A percentile compares a stretch with the other conserved stretches of the same genome.
Evolutionary conservation across 1,140 invertebrate species (phyloP).

Genomic region (Drosophila busckii): DNA sequence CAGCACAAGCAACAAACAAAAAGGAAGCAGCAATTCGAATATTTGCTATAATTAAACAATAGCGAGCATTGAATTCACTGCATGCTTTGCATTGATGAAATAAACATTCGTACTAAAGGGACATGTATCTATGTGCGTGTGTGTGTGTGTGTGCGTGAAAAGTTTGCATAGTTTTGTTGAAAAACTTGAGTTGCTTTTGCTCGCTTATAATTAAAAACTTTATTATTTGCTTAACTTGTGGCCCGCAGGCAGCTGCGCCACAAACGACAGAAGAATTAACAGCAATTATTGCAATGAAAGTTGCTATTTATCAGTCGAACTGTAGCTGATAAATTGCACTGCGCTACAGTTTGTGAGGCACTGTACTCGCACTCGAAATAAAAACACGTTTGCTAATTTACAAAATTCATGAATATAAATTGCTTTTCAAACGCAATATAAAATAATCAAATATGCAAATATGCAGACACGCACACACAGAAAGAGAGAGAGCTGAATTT

Average conservation of each 20-base stretch:
- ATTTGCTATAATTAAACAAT: too few relatives aligned
- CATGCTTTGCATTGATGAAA: too few relatives aligned
- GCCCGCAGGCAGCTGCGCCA: conserved; percentile 72
- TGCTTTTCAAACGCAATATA: conserved; percentile 54
- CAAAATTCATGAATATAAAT: conserved; percentile 68
- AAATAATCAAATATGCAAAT: conserved; percentile 69
- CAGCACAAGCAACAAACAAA: too few relatives aligned
- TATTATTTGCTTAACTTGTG: conserved; percentile 72
- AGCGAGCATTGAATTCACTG: too few relatives aligned
- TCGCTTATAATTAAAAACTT: conserved; percentile 74
- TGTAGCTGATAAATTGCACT: conserved; percentile 10
- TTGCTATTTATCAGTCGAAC: conserved; percentile 45
- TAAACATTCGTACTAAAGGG: too few relatives aligned
- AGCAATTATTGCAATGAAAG: conserved; percentile 69
- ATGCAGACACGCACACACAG: conserved; percentile 1
- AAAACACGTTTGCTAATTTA: conserved; percentile 46
- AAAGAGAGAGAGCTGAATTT: background rate
- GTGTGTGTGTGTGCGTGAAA: too few relatives aligned
- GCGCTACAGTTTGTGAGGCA: conserved; percentile 25
- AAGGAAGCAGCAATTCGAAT: too few relatives aligned
- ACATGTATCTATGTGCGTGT: too few relatives aligned
- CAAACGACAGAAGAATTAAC: conserved; percentile 67
- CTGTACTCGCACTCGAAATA: too few relatives aligned
- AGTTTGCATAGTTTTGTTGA: too few relatives aligned
- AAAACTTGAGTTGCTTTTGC: conserved; percentile 42